Conservation (phyloP, 1,140 invertebrate genomes). For the Vanessa tameamea region DNA sequence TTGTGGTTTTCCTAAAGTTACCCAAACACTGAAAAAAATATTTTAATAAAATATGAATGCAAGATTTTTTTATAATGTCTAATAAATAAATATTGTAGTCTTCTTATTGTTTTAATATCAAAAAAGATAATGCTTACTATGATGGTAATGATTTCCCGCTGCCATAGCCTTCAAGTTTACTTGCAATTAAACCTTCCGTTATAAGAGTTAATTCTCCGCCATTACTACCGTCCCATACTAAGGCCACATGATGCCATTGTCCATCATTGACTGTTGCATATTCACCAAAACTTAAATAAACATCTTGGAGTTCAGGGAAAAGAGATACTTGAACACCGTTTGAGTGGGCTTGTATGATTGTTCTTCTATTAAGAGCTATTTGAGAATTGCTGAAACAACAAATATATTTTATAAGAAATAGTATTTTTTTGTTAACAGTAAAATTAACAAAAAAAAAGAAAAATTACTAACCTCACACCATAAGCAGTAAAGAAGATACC, state of each 20-base stretch:
- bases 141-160: constrained; percentile 88
- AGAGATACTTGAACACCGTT: constrained; percentile 94
- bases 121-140: constrained; percentile 83
- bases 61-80: neutral
- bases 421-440: neutral
- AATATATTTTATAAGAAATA: constrained; percentile 3
- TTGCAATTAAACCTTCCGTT: constrained; percentile 95
- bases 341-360: constrained; percentile 93
- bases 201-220: constrained; percentile 92
- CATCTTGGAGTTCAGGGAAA: constrained; percentile 92
- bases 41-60: neutral
- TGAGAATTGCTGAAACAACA: constrained; percentile 85
- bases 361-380: constrained; percentile 88
- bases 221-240: constrained; percentile 94
- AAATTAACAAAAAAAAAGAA: neutral
- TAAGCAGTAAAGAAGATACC: constrained; percentile 97
- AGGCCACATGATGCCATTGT: constrained; percentile 97
- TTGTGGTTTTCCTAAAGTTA: constrained; percentile 94
- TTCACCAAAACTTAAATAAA: constrained; percentile 94
- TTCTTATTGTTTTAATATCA: neutral
- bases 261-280: constrained; percentile 97
- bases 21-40: constrained; percentile 88
- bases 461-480: constrained; percentile 82
- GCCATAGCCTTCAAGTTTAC: constrained; percentile 92
- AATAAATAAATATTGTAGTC: neutral